Percentiles rank a stretch among this genome's conserved stretches.
These are phyloP conservation scores for Morpho achilles DNA, from an alignment of 2,888 invertebrate species.

Conservation along the genomic window DNA sequence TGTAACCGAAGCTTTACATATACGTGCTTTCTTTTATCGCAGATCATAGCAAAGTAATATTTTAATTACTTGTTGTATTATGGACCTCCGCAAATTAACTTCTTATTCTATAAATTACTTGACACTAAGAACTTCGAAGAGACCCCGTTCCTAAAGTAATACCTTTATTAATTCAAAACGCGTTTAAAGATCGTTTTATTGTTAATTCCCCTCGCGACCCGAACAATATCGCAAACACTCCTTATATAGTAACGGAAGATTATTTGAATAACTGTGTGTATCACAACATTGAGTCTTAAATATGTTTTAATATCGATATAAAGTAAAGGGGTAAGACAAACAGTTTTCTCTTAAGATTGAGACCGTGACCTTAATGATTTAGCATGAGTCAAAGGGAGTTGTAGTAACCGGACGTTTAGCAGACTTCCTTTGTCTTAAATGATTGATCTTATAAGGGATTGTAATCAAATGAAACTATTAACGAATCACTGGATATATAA, in stretches of 20 bases:
- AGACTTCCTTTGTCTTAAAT: slow-evolving; percentile 3
- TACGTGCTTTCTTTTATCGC: too few species aligned
- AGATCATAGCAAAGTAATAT: too few species aligned
- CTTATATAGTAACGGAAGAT: slow-evolving; percentile 19
- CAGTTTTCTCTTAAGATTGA: slow-evolving; percentile 9
- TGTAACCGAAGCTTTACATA: too few species aligned
- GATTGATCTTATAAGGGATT: slow-evolving; percentile 5
- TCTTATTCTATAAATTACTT: too few species aligned
- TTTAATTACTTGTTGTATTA: too few species aligned
- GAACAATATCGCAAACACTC: slow-evolving; percentile 28
- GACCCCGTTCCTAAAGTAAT: slow-evolving; percentile 19
- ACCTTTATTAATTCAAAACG: slow-evolving; percentile 29
- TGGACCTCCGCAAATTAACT: too few species aligned
- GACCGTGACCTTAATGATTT: slow-evolving; percentile 12
- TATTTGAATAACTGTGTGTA: slow-evolving; percentile 17
- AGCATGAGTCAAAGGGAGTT: slow-evolving; percentile 12
- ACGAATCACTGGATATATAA: not conserved
- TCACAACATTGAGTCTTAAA: slow-evolving; percentile 15
- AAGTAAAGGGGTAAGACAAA: slow-evolving; percentile 12
- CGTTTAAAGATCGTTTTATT: slow-evolving; percentile 32
- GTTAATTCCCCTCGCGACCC: slow-evolving; percentile 35
- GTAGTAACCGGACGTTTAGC: slow-evolving; percentile 6
- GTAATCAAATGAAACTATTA: not conserved
- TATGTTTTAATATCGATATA: slow-evolving; percentile 16
- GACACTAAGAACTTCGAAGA: slow-evolving; percentile 10